Conservation (phyloP, 2,888 invertebrate genomes). For the Brachycybe producta region DNA sequence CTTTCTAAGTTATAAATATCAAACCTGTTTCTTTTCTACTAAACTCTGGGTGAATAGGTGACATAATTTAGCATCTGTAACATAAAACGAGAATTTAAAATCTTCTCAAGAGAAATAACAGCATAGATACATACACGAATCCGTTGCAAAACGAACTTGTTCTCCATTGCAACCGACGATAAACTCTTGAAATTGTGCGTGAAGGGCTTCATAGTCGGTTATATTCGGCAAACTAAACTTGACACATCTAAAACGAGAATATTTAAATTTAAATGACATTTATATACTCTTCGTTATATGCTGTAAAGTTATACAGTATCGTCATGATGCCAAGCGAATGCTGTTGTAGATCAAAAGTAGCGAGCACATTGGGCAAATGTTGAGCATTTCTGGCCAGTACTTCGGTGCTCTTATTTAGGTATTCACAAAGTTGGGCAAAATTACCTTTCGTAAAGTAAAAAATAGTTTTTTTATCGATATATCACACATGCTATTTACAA, state of each 20-base stretch:
- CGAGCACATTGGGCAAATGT: slow-evolving; percentile 77
- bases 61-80: slow-evolving; percentile 74
- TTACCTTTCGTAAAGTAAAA: slow-evolving; percentile 29
- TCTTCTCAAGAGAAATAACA: slow-evolving; percentile 3
- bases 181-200: slow-evolving; percentile 71
- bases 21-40: slow-evolving; percentile 54
- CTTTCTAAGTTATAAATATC: no score
- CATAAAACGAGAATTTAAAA: slow-evolving; percentile 17
- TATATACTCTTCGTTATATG: neutral
- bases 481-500: neutral
- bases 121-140: slow-evolving; percentile 49
- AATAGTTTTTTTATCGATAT: neutral
- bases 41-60: slow-evolving; percentile 67
- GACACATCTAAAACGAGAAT: slow-evolving; percentile 25
- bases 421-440: slow-evolving; percentile 35
- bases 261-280: slow-evolving; percentile 6
- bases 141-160: slow-evolving; percentile 74
- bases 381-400: slow-evolving; percentile 65
- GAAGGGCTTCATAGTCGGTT: slow-evolving; percentile 43
- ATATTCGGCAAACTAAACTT: slow-evolving; percentile 33
- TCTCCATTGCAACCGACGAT: slow-evolving; percentile 74
- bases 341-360: slow-evolving; percentile 78
- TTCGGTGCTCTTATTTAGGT: slow-evolving; percentile 49
- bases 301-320: slow-evolving; percentile 44
- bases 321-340: slow-evolving; percentile 81